Evolutionary conservation across 1,140 invertebrate species (phyloP).

Genomic region (Brachionus rotundiformis): DNA sequence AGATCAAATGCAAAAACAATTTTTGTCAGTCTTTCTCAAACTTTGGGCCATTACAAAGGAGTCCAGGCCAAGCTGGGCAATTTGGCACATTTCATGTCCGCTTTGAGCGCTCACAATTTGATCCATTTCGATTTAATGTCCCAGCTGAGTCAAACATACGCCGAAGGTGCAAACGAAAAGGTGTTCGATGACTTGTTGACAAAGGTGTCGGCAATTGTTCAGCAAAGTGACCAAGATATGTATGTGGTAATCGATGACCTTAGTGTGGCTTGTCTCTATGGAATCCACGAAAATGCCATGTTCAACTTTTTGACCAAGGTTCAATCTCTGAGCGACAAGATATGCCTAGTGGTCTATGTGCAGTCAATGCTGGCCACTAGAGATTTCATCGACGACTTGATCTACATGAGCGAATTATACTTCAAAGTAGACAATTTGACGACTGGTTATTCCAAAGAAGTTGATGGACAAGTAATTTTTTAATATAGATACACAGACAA

Average conservation of each 20-base stretch:
- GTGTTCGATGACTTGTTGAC: background rate
- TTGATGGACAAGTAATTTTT: constrained; percentile 43
- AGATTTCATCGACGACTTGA: constrained; percentile 28
- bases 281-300: background rate
- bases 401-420: constrained; percentile 14
- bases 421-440: constrained; percentile 16
- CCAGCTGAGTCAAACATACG: background rate
- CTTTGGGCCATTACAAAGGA: constrained; percentile 39
- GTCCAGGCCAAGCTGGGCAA: constrained; percentile 44
- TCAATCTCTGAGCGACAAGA: background rate
- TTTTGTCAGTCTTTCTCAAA: constrained; percentile 16
- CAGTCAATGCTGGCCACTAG: background rate
- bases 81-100: background rate
- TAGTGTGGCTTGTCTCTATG: background rate
- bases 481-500: background rate
- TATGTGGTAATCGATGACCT: constrained; percentile 24
- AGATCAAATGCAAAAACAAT: constrained; percentile 20
- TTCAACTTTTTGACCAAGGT: constrained; percentile 10
- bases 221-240: background rate
- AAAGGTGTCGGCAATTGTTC: background rate
- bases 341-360: background rate
- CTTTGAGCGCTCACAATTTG: background rate
- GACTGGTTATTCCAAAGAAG: constrained; percentile 42
- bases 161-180: background rate
- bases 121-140: constrained; percentile 12